These are phyloP conservation scores for Tricholaema leucomelas DNA, from an alignment of 2,113 vertebrate genomes.

Conservation along the genomic window DNA sequence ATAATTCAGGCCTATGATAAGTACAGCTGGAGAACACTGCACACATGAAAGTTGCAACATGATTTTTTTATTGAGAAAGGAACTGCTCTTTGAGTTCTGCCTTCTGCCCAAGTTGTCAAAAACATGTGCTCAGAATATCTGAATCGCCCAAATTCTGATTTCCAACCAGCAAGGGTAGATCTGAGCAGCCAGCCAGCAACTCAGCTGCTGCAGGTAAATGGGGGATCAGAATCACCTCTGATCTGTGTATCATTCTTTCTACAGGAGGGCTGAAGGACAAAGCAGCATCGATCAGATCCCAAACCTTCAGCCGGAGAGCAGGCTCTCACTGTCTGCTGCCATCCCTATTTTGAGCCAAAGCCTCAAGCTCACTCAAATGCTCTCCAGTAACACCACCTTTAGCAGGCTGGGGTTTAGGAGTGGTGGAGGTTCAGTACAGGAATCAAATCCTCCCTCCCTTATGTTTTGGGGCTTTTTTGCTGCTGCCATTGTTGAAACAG, in stretches of 20 bases:
- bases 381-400: not conserved
- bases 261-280: conserved; percentile 33
- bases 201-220: not conserved
- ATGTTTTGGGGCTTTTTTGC: not conserved
- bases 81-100: not conserved
- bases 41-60: not conserved
- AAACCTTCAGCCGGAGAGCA: conserved; percentile 6
- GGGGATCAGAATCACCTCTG: no score
- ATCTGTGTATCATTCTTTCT: conserved; percentile 17
- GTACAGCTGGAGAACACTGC: not conserved
- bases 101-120: accelerated
- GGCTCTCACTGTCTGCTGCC: conserved; percentile 2
- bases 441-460: not conserved
- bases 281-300: not conserved
- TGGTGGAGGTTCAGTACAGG: not conserved
- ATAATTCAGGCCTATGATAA: conserved; percentile 43
- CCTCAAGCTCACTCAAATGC: not conserved
- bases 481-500: not conserved
- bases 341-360: conserved; percentile 6
- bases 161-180: not conserved
- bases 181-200: not conserved
- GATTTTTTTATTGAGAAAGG: not conserved
- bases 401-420: not conserved
- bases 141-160: not conserved
- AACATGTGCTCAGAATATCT: not conserved